Evolutionary conservation across 2,113 vertebrate species (phyloP).

Genomic region (Saguinus midas): DNA sequence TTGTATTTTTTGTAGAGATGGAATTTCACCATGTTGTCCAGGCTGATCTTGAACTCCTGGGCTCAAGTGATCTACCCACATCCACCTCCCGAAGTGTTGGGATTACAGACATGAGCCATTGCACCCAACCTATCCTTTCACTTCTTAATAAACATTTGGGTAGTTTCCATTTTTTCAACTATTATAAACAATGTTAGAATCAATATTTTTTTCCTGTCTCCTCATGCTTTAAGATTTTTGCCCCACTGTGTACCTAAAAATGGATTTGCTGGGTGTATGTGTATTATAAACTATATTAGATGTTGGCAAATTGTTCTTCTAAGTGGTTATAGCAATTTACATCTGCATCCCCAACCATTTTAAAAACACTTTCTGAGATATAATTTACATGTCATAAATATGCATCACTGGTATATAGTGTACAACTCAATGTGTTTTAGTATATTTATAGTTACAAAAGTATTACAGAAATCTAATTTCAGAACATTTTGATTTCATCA

Average conservation of each 20-base stretch:
- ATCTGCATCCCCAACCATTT: not conserved
- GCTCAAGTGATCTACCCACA: too few relatives aligned
- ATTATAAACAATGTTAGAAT: not conserved
- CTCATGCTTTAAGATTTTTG: not conserved
- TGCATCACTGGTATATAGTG: not conserved
- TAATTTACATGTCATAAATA: slow-evolving; percentile 12
- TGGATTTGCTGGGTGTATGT: not conserved
- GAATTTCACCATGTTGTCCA: too few relatives aligned
- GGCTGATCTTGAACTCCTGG: too few relatives aligned
- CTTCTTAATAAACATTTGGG: slow-evolving; percentile 24
- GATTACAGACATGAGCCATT: too few relatives aligned
- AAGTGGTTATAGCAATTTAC: not conserved
- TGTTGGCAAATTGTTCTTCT: slow-evolving; percentile 21
- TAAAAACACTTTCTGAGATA: not conserved
- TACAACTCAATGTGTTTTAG: not conserved
- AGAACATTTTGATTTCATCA: not conserved
- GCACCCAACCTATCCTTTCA: not conserved
- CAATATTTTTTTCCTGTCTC: not conserved
- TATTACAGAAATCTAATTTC: not conserved
- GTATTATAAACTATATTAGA: not conserved
- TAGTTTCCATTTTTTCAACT: slow-evolving; percentile 6
- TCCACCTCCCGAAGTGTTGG: too few relatives aligned
- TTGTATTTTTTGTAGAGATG: too few relatives aligned
- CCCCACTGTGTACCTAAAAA: not conserved
- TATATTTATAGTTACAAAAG: slow-evolving; percentile 15